A percentile compares a stretch with the other conserved stretches of the same genome.
Evolutionary conservation across 2,113 vertebrate species (phyloP).

Genomic region (Atherinomorus stipes): DNA sequence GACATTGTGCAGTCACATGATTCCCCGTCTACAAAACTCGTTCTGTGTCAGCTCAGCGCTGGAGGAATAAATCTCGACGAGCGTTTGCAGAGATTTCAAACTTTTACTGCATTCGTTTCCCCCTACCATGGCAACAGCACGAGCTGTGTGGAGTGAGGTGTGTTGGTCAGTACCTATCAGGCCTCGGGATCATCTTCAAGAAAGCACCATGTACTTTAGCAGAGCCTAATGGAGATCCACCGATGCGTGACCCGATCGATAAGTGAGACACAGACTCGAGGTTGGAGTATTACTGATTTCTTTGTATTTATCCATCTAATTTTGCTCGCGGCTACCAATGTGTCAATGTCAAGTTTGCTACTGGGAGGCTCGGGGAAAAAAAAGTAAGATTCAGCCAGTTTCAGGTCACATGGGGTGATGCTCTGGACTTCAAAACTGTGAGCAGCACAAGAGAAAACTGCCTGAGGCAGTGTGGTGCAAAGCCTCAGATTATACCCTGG

Average conservation of each 20-base stretch:
- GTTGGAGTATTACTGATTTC: conserved; percentile 56
- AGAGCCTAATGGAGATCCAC: conserved; percentile 52
- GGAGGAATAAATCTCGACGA: conserved; percentile 45
- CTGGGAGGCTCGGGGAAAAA: conserved; percentile 45
- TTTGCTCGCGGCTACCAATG: conserved; percentile 62
- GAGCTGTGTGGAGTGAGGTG: background rate
- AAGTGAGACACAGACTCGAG: conserved; percentile 43
- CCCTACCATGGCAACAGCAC: conserved; percentile 11
- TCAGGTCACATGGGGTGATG: conserved; percentile 55
- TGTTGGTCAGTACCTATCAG: conserved; percentile 19
- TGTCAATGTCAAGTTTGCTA: conserved; percentile 65
- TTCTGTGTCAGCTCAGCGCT: conserved; percentile 32
- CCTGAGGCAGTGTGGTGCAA: conserved; percentile 53
- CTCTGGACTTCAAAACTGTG: conserved; percentile 46
- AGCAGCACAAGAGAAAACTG: conserved; percentile 11
- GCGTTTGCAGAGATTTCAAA: conserved; percentile 25
- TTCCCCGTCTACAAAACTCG: conserved; percentile 35
- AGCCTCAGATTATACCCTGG: conserved; percentile 38
- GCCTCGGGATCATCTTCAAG: conserved; percentile 35
- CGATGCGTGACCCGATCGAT: conserved; percentile 63
- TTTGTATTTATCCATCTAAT: conserved; percentile 69
- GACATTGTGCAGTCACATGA: conserved; percentile 66
- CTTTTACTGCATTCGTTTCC: conserved; percentile 1
- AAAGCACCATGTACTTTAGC: conserved; percentile 10
- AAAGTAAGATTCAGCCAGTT: conserved; percentile 58